Conservation (phyloP, 1,140 invertebrate species). For the Triops cancriformis region DNA sequence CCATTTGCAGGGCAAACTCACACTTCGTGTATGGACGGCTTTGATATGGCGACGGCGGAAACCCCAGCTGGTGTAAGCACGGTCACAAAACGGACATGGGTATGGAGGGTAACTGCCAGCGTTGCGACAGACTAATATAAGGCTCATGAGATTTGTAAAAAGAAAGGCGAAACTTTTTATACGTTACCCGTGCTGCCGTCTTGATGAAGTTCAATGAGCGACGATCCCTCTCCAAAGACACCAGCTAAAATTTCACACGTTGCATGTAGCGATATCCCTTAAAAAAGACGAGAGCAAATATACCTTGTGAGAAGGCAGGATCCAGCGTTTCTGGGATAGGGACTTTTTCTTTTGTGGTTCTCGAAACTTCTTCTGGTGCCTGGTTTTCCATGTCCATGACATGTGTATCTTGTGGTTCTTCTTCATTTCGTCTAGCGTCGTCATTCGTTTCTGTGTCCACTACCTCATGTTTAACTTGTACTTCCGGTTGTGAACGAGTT, state of each 20-base stretch:
- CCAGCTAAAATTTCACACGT: slow-evolving; percentile 15
- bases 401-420: background rate
- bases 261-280: background rate
- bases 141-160: background rate
- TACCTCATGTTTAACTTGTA: background rate
- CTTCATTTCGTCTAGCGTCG: background rate
- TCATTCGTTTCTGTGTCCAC: background rate
- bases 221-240: background rate
- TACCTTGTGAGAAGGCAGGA: background rate
- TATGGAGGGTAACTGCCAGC: slow-evolving; percentile 40
- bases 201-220: background rate
- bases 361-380: background rate
- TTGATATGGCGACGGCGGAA: slow-evolving; percentile 54
- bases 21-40: slow-evolving; percentile 46
- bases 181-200: slow-evolving; percentile 16
- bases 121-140: slow-evolving; percentile 26
- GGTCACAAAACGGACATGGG: slow-evolving; percentile 54
- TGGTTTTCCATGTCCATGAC: background rate
- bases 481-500: background rate
- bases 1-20: slow-evolving; percentile 50
- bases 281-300: background rate
- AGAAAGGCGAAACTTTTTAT: background rate
- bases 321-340: background rate
- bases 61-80: slow-evolving; percentile 55
- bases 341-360: background rate